Percentiles rank a stretch among this genome's conserved stretches.
Conservation (phyloP, 2,113 vertebrate species). For the Macrotus californicus region DNA sequence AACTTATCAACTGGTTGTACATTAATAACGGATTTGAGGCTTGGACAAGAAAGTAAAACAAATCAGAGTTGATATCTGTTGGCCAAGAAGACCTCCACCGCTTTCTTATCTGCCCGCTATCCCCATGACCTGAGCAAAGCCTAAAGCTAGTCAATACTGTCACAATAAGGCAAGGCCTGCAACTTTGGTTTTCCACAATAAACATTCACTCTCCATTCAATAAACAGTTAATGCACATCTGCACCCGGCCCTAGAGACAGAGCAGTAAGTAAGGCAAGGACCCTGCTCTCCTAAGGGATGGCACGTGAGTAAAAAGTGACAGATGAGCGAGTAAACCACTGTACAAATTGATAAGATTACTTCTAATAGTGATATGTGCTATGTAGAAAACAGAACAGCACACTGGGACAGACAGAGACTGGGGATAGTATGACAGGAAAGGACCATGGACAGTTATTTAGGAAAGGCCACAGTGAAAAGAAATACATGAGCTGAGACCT, state of each 20-base stretch:
- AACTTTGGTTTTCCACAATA: neutral
- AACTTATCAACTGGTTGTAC: conserved; percentile 62
- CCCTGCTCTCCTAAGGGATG: neutral
- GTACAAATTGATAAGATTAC: neutral
- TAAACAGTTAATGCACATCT: neutral
- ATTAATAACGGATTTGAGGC: conserved; percentile 71
- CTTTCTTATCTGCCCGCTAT: conserved; percentile 62
- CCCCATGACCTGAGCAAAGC: conserved; percentile 48
- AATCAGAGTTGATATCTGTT: conserved; percentile 74
- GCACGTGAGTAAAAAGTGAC: neutral
- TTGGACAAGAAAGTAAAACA: conserved; percentile 71
- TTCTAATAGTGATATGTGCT: neutral
- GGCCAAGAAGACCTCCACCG: conserved; percentile 71
- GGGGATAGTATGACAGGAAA: neutral
- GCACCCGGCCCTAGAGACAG: neutral
- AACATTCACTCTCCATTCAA: neutral
- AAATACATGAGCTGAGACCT: neutral
- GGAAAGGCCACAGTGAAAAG: neutral
- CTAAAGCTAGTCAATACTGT: conserved; percentile 38
- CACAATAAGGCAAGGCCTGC: neutral
- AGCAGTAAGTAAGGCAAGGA: neutral
- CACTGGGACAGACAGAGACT: neutral
- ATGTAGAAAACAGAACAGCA: neutral
- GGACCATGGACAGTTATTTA: neutral
- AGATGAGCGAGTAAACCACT: neutral